Percentiles rank a stretch among this genome's conserved stretches.
phyloP scores from a whole-genome alignment of 2,888 invertebrate species.

The Drosophila suboccidentalis region DNA sequence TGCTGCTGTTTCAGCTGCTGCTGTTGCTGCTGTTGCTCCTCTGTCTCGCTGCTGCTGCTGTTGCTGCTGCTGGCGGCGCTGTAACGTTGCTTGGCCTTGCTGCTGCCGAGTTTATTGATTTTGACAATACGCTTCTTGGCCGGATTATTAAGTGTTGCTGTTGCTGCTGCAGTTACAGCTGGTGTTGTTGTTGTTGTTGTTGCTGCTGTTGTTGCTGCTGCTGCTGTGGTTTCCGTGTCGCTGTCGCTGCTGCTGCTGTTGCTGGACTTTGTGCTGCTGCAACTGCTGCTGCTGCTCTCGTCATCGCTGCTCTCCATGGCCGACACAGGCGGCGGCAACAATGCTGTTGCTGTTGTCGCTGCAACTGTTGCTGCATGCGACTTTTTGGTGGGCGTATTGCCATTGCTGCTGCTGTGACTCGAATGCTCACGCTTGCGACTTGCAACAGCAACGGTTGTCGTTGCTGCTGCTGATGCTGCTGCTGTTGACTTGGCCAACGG shows the following conservation, averaged over 20 bases:
- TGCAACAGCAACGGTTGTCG: slow-evolving; percentile 50
- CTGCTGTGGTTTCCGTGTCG: slow-evolving; percentile 7
- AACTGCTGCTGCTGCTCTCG: slow-evolving; percentile 62
- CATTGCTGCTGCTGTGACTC: slow-evolving; percentile 66
- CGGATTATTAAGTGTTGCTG: slow-evolving; percentile 34
- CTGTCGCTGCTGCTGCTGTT: slow-evolving; percentile 40
- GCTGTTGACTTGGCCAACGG: slow-evolving; percentile 67
- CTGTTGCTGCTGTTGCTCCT: slow-evolving; percentile 38
- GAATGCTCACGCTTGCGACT: slow-evolving; percentile 83
- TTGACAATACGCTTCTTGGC: slow-evolving; percentile 56
- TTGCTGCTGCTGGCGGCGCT: slow-evolving; percentile 49
- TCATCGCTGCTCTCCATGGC: slow-evolving; percentile 49
- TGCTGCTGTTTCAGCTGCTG: slow-evolving; percentile 37
- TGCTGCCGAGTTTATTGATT: slow-evolving; percentile 59
- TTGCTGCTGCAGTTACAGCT: not conserved
- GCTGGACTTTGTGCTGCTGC: slow-evolving; percentile 46
- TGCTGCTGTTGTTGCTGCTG: not conserved
- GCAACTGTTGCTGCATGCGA: slow-evolving; percentile 11
- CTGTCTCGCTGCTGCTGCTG: slow-evolving; percentile 45
- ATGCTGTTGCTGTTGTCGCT: slow-evolving; percentile 1
- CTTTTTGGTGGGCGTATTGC: slow-evolving; percentile 76
- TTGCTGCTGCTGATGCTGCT: not conserved
- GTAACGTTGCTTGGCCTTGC: slow-evolving; percentile 50
- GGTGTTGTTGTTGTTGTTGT: not conserved
- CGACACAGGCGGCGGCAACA: slow-evolving; percentile 6